Evolutionary conservation across 1,140 invertebrate genomes (phyloP), one percentile per base, ranked within the genome.

Genomic region (Diploscapter pachys): DNA sequence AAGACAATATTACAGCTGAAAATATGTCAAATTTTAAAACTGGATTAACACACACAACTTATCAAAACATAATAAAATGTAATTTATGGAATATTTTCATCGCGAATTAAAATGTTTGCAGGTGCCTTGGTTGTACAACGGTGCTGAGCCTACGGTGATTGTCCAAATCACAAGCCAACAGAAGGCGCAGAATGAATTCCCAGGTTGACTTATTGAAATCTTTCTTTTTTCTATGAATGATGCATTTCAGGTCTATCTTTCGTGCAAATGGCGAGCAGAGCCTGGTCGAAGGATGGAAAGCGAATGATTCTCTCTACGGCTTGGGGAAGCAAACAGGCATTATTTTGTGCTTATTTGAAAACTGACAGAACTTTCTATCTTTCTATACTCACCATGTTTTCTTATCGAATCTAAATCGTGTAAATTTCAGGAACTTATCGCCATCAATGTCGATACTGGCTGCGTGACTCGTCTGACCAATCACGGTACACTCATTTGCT

Each of bases 271-370:
- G 56, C 89, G 0, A 83, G 82, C 61, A 86, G 89, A 13, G 90
- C 91, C 78, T 93, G 90, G 89, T 89, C 89, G 8, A 82, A 80
- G 5, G 90, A 91, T 81, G 89, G 88, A 4, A 86, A 87, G 61
- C 87, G 89, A 71, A 69, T 93, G 8, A 81, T 92, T 6, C 86
- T 92, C 3, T 90, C 89, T 62, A 91, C 90, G 2, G 86, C 88
- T 49, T 91, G 91, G 83, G 87, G 88, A 87, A 77, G 88, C 88
- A 78, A 85, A 89, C 0, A 88, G 88, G 77, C 88, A 88, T 6
- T 91, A 91, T 80, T 82, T 90, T 13, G 82, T 91, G 72, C 31
- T 31, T 31, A 31, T 31, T 31, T 31, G 31, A 31, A 31, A 31
- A 31, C 1, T 31, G 31, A 31, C 31, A 31, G 31, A 31, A 31